phyloP scores from a whole-genome alignment of 2,888 invertebrate genomes.

The Belgica antarctica region DNA sequence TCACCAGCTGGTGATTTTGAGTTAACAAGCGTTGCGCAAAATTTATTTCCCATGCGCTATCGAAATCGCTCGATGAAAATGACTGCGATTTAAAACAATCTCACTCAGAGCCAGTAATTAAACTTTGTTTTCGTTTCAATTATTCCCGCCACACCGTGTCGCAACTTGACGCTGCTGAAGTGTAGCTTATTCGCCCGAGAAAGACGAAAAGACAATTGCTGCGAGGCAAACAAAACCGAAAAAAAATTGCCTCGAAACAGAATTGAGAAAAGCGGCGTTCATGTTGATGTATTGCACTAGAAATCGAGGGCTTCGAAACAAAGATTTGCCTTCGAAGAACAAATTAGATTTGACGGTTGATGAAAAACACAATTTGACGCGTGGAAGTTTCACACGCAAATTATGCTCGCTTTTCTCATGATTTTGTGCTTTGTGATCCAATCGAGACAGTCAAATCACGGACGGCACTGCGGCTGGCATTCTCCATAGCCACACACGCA shows the following conservation, averaged over 20 bases:
- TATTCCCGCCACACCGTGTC: constrained; percentile 2
- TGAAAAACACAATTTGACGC: neutral
- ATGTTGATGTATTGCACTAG: neutral
- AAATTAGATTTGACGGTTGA: neutral
- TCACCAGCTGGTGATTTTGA: constrained; percentile 9
- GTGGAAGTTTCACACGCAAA: constrained; percentile 24
- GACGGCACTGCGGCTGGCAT: neutral
- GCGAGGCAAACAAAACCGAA: neutral
- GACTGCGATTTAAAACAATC: neutral
- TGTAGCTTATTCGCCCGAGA: constrained; percentile 2
- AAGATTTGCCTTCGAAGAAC: too few species aligned
- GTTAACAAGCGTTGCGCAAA: neutral
- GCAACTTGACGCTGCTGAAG: constrained; percentile 10
- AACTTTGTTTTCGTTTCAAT: constrained; percentile 18
- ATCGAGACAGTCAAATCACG: constrained; percentile 4
- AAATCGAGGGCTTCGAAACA: neutral
- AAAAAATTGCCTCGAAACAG: neutral
- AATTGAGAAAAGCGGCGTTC: too few species aligned
- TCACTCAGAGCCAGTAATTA: neutral
- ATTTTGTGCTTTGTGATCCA: neutral
- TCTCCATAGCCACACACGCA: too few species aligned
- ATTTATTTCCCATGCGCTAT: constrained; percentile 4
- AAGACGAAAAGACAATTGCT: neutral
- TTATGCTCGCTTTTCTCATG: neutral
- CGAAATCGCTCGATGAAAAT: constrained; percentile 1